Percentiles rank a stretch among this genome's conserved stretches.
Conservation (phyloP, 1,140 invertebrate genomes). For the Stegodyphus mimosarum region DNA sequence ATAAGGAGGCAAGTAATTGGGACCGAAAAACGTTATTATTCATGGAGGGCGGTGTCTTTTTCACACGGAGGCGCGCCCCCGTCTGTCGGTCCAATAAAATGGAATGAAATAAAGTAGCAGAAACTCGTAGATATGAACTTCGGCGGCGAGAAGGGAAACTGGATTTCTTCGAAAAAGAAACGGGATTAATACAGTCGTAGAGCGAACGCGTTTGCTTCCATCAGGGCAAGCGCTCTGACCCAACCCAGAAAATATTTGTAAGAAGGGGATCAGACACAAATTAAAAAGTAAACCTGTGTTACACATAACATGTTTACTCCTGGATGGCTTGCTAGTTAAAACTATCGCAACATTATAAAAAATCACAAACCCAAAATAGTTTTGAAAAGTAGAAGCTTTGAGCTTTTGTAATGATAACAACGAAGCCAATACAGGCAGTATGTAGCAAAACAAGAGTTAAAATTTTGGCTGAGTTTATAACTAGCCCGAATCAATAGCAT, state of each 20-base stretch:
- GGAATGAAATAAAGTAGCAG: conserved; percentile 1
- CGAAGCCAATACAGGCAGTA: too few species aligned
- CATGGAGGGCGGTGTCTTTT: conserved; percentile 40
- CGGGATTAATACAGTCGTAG: not conserved
- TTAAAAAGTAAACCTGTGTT: not conserved
- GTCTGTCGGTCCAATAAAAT: not conserved
- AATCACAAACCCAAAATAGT: too few species aligned
- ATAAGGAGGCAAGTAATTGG: conserved; percentile 44
- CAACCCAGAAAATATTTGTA: not conserved
- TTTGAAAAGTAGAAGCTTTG: too few species aligned
- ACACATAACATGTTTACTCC: too few species aligned
- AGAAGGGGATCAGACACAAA: not conserved
- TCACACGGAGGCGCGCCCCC: conserved; percentile 52
- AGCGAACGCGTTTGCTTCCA: too few species aligned
- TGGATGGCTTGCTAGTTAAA: too few species aligned
- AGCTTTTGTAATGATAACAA: too few species aligned
- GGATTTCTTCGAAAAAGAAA: conserved; percentile 21
- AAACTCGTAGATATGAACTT: conserved; percentile 6
- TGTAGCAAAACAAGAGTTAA: too few species aligned
- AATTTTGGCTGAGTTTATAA: too few species aligned
- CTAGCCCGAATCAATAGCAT: too few species aligned
- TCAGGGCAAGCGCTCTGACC: conserved; percentile 15
- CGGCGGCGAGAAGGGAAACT: conserved; percentile 11
- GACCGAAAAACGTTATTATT: conserved; percentile 20
- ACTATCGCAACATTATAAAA: too few species aligned